Evolutionary conservation across 2,113 vertebrate genomes (phyloP), one percentile per base, ranked within the genome.

Genomic region (Lepus timidus): DNA sequence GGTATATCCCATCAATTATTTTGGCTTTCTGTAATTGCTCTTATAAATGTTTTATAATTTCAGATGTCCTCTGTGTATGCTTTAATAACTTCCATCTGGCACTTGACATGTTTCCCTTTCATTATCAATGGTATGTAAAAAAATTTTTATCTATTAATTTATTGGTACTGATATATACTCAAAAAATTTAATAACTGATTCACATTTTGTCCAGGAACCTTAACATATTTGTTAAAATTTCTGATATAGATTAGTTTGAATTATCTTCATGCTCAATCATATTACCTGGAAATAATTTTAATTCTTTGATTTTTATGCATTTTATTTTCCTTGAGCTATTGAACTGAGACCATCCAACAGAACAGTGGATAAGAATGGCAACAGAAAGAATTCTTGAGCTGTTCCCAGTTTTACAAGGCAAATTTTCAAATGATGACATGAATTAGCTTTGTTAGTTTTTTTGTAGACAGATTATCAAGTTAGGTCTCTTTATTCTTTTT

Each of bases 1-100:
- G 78, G 10, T 44, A 16, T 49, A 85, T 19, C 27, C 62, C 17
- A 81, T 39, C 33, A 95, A 44, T 84, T 80, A 68, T 84, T 78
- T 71, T 36, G 91, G 31, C 52, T 83, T 82, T 91, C 84, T 88
- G 2, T 70, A 95, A 36, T 39, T 58, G 7, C 78, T 80, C 65
- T 92, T 20, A 65, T 31, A 78, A 88, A 81, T 31, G 8, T 76
- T 96, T 92, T 84, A 27, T 49, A 36, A 19, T 88, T 80, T 90
- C 78, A 86, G 23, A 65, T 88, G 14, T 49, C 29, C 13, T 94
- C 13, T 94, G 27, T 70, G 51, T 75, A 51, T 75, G 19, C 51
- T 58, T 88, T 71, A 87, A 13, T 67, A 90, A 6, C 79, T 64
- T 93, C 85, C 65, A 71, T 88, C 61, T 93, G 13, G 64, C 31